Evolutionary conservation across 2,888 invertebrate genomes (phyloP).

Genomic region (Standfussiana lucernea): DNA sequence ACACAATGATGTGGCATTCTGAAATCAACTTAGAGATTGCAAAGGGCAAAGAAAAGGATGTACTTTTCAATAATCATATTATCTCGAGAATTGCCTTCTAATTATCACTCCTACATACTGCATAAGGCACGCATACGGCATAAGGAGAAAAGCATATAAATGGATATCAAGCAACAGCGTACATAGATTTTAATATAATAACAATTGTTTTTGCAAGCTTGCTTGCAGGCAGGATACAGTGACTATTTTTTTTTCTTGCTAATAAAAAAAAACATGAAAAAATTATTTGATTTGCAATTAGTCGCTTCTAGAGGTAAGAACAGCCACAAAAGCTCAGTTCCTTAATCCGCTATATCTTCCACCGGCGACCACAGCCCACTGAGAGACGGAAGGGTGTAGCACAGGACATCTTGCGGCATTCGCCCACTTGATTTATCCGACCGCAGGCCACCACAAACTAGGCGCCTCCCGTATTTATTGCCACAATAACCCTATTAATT

Average conservation of each 20-base stretch:
- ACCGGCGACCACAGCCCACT: conserved; percentile 24
- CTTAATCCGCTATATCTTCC: conserved; percentile 33
- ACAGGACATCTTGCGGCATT: conserved; percentile 84
- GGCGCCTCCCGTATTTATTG: conserved; percentile 88
- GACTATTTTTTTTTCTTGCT: no score
- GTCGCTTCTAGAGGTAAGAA: neutral
- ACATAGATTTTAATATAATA: no score
- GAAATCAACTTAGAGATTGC: neutral
- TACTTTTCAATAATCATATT: neutral
- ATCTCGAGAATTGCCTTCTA: neutral
- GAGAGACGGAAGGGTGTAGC: conserved; percentile 71
- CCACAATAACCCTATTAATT: conserved; percentile 90
- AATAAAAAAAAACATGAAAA: no score
- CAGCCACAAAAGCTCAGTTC: neutral
- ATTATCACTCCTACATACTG: neutral
- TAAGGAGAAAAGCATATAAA: no score
- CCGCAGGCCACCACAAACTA: conserved; percentile 86
- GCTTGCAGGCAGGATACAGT: no score
- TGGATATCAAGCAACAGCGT: no score
- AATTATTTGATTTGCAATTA: no score
- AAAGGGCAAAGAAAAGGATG: neutral
- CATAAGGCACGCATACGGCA: no score
- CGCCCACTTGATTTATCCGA: conserved; percentile 87
- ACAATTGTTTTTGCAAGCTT: no score
- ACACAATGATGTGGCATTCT: neutral